Conservation (phyloP, 2,888 invertebrate species). For the Steromphala cineraria region DNA sequence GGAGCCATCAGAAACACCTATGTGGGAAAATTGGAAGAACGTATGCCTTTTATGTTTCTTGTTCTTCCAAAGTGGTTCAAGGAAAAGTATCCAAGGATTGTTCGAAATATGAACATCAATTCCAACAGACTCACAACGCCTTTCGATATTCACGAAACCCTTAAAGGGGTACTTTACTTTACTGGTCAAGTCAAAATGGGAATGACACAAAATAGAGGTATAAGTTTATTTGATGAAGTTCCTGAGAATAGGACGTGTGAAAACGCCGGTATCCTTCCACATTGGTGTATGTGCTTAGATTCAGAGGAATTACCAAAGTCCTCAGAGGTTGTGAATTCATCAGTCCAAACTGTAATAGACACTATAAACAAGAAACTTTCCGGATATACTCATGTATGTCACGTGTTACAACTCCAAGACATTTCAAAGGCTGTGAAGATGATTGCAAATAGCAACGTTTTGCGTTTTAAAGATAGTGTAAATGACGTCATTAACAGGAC, state of each 20-base stretch:
- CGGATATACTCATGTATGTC: slow-evolving; percentile 50
- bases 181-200: slow-evolving; percentile 64
- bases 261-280: slow-evolving; percentile 85
- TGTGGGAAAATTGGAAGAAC: slow-evolving; percentile 86
- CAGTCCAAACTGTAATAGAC: slow-evolving; percentile 76
- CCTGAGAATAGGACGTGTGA: slow-evolving; percentile 85
- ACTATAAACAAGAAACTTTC: slow-evolving; percentile 79
- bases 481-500: slow-evolving; percentile 56
- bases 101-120: slow-evolving; percentile 82
- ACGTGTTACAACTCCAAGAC: slow-evolving; percentile 79
- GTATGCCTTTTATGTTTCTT: slow-evolving; percentile 86
- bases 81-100: slow-evolving; percentile 80
- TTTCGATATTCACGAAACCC: slow-evolving; percentile 88
- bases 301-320: slow-evolving; percentile 32
- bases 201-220: slow-evolving; percentile 78
- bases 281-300: slow-evolving; percentile 74
- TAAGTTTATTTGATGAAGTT: slow-evolving; percentile 82
- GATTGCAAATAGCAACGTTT: slow-evolving; percentile 49
- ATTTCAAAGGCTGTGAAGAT: slow-evolving; percentile 82
- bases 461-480: slow-evolving; percentile 70
- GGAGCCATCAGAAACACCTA: slow-evolving; percentile 87
- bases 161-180: slow-evolving; percentile 79
- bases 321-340: slow-evolving; percentile 79
- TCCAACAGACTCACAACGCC: slow-evolving; percentile 83
- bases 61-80: slow-evolving; percentile 85